Evolutionary conservation across 2,888 invertebrate species (phyloP), one percentile per base, ranked within the genome.

Genomic region (Chrysodeixis includens): DNA sequence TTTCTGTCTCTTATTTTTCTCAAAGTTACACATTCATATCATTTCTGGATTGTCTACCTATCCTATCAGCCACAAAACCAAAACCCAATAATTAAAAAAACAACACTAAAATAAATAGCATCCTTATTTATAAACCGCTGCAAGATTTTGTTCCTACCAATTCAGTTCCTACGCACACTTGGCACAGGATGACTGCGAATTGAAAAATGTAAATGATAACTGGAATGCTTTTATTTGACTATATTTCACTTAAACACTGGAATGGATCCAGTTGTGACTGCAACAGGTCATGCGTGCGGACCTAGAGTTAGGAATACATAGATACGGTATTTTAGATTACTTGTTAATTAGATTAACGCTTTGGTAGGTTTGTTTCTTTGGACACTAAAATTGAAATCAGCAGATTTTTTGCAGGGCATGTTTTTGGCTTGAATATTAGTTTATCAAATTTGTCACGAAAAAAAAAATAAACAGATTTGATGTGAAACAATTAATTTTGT

Each of bases 131-230:
- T 66, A 74, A 75, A 66, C 59, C 56, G 51, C 54, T 75, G 57
- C 44, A 60, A 71, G 74, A 69, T 75, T 73, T n/a, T n/a, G n/a
- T n/a, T n/a, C n/a, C n/a, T n/a, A n/a, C 75, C 76, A 70, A 79
- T 76, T 68, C 67, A 63, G 69, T 74, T 72, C 56, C 75, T 74
- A 84, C 85, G 87, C 89, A 87, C 86, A 86, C 86, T 93, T 94
- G 94, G 94, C 93, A 94, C 85, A 81, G 82, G 78, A 84, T 70
- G 78, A 83, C 77, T 82, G 88, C 76, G 86, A 91, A 94, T 94
- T 94, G 94, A 94, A 94, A 95, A 94, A 94, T 94, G 90, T 93
- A 92, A 94, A 95, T 94, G 93, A 92, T 93, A 94, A 93, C 87
- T 91, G 86, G 86, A 87, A 87, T 84, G 89, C 77, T 87, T 91